Base-by-base conservation (phyloP, 2,113 vertebrate genomes). In the Pomatorhinus ruficollis region DNA sequence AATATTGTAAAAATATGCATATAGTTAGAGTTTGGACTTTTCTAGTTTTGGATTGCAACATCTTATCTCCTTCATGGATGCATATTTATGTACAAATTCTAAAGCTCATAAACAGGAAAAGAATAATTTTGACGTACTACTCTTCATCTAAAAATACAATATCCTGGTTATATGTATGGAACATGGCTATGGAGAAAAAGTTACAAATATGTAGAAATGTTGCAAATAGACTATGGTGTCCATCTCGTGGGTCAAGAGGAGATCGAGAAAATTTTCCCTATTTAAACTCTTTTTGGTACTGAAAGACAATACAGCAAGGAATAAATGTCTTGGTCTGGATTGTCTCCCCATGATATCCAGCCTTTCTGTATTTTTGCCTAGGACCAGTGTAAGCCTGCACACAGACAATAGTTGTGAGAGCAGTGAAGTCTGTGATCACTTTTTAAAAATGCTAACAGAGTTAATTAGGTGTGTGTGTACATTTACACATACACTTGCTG, bases 331-430 rank as follows among this genome's bases (percentile, higher is more conserved):
- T 12, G 1, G 12, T 76, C 63, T 76, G 35, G 15, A 31, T 60
- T 16, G 2, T 24, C 21, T 65, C 6, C 33, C 24, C 35, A 15
- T 0, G 1, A 10, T n/a, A 60, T 60, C 6, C 35, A 74, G 5
- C 2, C 12, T 63, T 83, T 47, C 33, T 40, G 5, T 50, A 25
- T 1, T 69, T 93, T 78, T 74, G 22, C 28, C 18, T 53, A 47
- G 31, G 18, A 59, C 31, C 6, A 7, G 5, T 28, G 11, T 25
- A 64, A 47, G 15, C 22, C 33, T 83, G 20, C 39, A 30, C 20
- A n/a, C 16, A 28, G 19, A 39, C 23, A 65, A 24, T 5, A 52
- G 21, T 17, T 79, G 37, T 30, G 6, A 33, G 44, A 70, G 12
- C 39, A 57, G 18, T 18, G 19, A 61, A 30, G 5, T 50, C 24